These are phyloP conservation scores for Brienomyrus brachyistius DNA, from an alignment of 2,113 vertebrate genomes.

Conservation along the genomic window DNA sequence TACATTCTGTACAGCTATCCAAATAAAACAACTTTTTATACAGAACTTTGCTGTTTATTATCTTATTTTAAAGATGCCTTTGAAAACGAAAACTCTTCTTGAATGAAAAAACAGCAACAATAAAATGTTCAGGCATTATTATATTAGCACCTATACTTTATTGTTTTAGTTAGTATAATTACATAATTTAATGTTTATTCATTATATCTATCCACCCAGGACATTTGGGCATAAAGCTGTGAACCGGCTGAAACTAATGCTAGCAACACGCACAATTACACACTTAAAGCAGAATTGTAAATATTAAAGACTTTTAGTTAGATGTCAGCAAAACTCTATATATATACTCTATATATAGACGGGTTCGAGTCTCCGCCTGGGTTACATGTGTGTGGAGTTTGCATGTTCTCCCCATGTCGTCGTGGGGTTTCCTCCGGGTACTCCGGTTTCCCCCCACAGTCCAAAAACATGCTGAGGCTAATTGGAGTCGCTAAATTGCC, in stretches of 20 bases:
- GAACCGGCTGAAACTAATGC: not conserved
- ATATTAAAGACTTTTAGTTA: not conserved
- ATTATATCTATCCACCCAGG: not conserved
- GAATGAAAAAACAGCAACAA: not conserved
- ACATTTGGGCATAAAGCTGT: not conserved
- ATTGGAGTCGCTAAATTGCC: too few species aligned
- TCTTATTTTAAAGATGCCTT: not conserved
- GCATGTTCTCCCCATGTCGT: too few species aligned
- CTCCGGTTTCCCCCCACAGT: too few species aligned
- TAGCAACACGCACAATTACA: not conserved
- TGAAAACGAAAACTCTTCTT: not conserved
- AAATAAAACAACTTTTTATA: conserved; percentile 41
- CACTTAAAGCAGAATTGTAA: not conserved
- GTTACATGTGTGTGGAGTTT: too few species aligned
- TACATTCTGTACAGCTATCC: conserved; percentile 41
- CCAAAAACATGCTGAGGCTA: too few species aligned
- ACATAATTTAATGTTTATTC: not conserved
- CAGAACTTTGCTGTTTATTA: not conserved
- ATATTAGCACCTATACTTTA: not conserved
- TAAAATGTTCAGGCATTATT: not conserved
- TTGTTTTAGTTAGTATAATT: not conserved
- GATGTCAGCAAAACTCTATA: not conserved
- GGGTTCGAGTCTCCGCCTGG: too few species aligned
- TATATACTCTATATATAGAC: too few species aligned
- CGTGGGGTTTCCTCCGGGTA: too few species aligned